phyloP scores from a whole-genome alignment of 2,113 vertebrate species.

The Ascaphus truei region DNA sequence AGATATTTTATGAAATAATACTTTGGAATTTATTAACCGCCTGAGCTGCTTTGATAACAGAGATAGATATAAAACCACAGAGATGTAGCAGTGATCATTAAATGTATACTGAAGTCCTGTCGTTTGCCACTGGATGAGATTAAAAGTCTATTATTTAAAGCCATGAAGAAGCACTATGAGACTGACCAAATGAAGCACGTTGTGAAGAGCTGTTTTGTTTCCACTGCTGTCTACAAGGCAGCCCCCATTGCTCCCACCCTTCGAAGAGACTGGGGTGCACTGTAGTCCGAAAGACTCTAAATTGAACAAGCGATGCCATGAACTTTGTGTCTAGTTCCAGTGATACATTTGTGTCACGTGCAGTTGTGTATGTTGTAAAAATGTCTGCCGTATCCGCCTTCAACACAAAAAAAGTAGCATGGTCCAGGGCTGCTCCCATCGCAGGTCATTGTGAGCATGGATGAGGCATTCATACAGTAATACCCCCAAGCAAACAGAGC shows the following conservation, averaged over 20 bases:
- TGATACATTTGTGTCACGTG: conserved; percentile 82
- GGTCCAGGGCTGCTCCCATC: conserved; percentile 64
- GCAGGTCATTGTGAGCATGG: too few species aligned
- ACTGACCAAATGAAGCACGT: conserved; percentile 85
- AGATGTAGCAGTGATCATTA: conserved; percentile 88
- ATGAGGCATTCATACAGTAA: too few species aligned
- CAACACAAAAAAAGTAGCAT: conserved; percentile 69
- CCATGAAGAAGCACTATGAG: conserved; percentile 93
- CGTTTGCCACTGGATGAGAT: conserved; percentile 99
- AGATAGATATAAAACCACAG: conserved; percentile 84
- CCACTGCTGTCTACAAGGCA: conserved; percentile 85
- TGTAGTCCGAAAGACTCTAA: conserved; percentile 94
- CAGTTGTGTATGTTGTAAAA: conserved; percentile 80
- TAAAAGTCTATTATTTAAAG: conserved; percentile 93
- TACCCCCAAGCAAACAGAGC: too few species aligned
- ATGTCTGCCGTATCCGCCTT: conserved; percentile 71
- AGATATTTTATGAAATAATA: conserved; percentile 95
- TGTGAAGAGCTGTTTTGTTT: conserved; percentile 66
- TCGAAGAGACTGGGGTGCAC: conserved; percentile 63
- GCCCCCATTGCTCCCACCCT: conserved; percentile 55
- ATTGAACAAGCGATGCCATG: conserved; percentile 56
- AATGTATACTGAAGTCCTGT: conserved; percentile 93
- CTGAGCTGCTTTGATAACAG: conserved; percentile 91
- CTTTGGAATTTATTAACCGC: conserved; percentile 95
- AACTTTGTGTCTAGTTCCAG: conserved; percentile 79